Evolutionary conservation across 2,797 vertebrate species (phyloP).

Genomic region (Ficedula albicollis): DNA sequence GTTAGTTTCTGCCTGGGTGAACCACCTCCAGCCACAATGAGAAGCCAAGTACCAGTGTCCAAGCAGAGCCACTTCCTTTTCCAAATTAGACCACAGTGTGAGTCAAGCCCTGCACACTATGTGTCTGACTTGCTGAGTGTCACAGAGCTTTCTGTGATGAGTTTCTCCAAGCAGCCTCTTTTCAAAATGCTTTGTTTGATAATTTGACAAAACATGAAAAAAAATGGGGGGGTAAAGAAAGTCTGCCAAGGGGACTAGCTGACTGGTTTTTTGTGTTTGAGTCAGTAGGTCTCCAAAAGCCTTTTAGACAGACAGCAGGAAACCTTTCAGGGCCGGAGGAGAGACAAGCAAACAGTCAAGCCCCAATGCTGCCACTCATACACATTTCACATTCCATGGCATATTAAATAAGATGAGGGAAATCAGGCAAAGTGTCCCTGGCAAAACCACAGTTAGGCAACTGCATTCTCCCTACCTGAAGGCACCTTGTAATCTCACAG

Average conservation of each 20-base stretch:
- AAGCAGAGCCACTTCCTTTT: neutral
- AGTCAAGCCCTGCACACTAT: neutral
- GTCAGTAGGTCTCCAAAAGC: neutral
- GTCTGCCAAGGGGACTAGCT: neutral
- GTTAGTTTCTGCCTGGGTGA: neutral
- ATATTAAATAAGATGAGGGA: neutral
- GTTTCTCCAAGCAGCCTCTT: neutral
- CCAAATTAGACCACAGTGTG: neutral
- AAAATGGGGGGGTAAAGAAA: too few relatives aligned
- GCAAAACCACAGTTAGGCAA: neutral
- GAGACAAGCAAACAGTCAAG: neutral
- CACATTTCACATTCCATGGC: neutral
- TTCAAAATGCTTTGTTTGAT: neutral
- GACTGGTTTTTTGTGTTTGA: neutral
- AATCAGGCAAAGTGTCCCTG: neutral
- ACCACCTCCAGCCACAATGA: neutral
- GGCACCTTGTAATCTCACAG: neutral
- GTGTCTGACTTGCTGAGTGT: neutral
- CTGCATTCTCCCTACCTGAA: neutral
- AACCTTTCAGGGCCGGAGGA: neutral
- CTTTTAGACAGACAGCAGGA: neutral
- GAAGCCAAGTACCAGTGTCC: neutral
- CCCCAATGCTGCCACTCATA: neutral
- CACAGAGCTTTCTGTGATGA: neutral
- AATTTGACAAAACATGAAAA: neutral